Evolutionary conservation across 1,140 invertebrate genomes (phyloP).

Genomic region (Drosophila erecta): DNA sequence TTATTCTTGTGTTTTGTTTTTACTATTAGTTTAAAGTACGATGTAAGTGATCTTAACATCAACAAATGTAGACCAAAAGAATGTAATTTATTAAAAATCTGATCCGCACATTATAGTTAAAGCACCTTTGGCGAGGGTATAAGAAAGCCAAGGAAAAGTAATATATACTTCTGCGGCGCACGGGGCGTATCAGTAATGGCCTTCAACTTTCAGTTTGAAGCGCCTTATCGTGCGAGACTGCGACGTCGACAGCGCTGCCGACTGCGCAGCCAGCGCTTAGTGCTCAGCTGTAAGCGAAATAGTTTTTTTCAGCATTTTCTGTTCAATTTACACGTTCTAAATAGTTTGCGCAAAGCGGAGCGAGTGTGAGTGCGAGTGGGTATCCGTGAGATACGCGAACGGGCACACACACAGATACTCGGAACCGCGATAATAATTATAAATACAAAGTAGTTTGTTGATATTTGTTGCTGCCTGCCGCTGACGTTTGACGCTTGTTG

Average conservation of each 20-base stretch:
- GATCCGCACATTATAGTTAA: neutral
- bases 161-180: constrained; percentile 57
- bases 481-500: constrained; percentile 47
- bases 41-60: no score
- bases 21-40: no score
- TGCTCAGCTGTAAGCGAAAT: constrained; percentile 41
- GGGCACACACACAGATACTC: constrained; percentile 8
- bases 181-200: constrained; percentile 79
- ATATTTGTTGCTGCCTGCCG: constrained; percentile 66
- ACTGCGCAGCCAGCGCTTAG: constrained; percentile 13
- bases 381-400: constrained; percentile 69
- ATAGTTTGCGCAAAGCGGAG: constrained; percentile 49
- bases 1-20: no score
- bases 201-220: constrained; percentile 79
- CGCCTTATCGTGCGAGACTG: constrained; percentile 74
- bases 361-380: constrained; percentile 16
- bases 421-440: constrained; percentile 75
- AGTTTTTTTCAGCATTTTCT: constrained; percentile 20
- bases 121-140: constrained; percentile 4
- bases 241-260: constrained; percentile 38
- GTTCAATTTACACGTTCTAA: constrained; percentile 81
- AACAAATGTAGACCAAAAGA: no score
- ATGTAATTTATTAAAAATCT: no score
- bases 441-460: constrained; percentile 83
- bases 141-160: neutral